phyloP scores from a whole-genome alignment of 2,888 invertebrate species.

The Zonitis immaculata region DNA sequence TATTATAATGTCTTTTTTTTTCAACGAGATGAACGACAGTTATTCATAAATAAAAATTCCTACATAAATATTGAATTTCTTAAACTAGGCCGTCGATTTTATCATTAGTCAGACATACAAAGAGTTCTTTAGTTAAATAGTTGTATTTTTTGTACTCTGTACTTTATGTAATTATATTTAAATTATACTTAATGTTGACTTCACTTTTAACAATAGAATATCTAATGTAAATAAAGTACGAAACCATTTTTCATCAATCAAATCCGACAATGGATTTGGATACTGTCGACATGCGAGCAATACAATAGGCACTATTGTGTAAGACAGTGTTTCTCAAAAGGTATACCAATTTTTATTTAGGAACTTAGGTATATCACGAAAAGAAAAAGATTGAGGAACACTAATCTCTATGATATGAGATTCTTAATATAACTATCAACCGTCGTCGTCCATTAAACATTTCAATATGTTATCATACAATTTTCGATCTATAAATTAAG shows the following conservation, averaged over 20 bases:
- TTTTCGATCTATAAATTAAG: background rate
- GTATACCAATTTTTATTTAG: too few relatives aligned
- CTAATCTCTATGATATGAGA: background rate
- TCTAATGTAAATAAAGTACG: background rate
- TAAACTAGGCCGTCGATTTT: background rate
- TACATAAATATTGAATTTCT: constrained; percentile 7
- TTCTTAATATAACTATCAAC: background rate
- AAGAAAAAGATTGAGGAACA: too few relatives aligned
- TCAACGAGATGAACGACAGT: constrained; percentile 3
- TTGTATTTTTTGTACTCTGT: background rate
- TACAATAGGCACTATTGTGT: too few relatives aligned
- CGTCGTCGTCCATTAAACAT: background rate
- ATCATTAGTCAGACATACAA: background rate
- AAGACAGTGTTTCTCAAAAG: too few relatives aligned
- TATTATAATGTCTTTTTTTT: background rate
- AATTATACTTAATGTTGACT: background rate
- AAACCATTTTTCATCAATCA: background rate
- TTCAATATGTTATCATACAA: background rate
- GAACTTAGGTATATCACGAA: too few relatives aligned
- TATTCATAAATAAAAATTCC: constrained; percentile 6
- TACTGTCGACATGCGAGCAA: background rate
- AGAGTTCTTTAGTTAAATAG: too few relatives aligned
- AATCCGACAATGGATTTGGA: background rate
- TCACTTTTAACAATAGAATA: background rate
- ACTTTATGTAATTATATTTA: background rate